Evolutionary conservation across 1,140 invertebrate species (phyloP), one percentile per base, ranked within the genome.

Genomic region (Tetraneura akinire): DNA sequence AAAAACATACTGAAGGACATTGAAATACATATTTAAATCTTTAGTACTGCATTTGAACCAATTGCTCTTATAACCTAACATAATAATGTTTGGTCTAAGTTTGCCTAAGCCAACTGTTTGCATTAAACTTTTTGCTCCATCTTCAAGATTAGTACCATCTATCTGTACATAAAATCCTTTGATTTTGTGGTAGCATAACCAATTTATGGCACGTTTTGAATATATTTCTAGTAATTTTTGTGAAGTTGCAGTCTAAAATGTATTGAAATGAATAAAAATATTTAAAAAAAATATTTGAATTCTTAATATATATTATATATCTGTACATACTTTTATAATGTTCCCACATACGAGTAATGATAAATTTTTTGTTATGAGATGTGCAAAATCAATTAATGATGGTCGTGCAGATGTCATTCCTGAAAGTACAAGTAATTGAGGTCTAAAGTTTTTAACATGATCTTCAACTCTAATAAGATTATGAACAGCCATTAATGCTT

Each of bases 401-500:
- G 96, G 95, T 51, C 97, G 87, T 0, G 90, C 87, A 80, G 91
- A 91, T 1, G 96, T 94, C 55, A 90, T 85, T 3, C 97, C 97
- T 9, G 91, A 90, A 29, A 99, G 87, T 16, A 96, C 93, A 81
- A 99, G 86, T 82, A 97, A 90, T 84, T 94, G 92, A 0, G 97
- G 97, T 86, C 93, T 91, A 86, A 96, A 99, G 86, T 98, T 98
- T 87, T 98, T 99, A 2, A 98, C 96, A 85, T 99, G 97, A 83
- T 98, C 96, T 53, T 93, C 92, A 0, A 94, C 93, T 21, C 91
- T 90, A n/a, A 92, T 91, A 81, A 99, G 85, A 83, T 92, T 92
- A 81, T 92, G 88, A 4, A 94, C 91, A n/a, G 93, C 92, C 64
- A 92, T 91, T 2, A 98, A 84, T 3, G 97, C 96, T 66, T 92